A percentile compares a stretch with the other conserved stretches of the same genome.
Conservation (phyloP, 2,113 vertebrate genomes). For the Apeltes quadracus region DNA sequence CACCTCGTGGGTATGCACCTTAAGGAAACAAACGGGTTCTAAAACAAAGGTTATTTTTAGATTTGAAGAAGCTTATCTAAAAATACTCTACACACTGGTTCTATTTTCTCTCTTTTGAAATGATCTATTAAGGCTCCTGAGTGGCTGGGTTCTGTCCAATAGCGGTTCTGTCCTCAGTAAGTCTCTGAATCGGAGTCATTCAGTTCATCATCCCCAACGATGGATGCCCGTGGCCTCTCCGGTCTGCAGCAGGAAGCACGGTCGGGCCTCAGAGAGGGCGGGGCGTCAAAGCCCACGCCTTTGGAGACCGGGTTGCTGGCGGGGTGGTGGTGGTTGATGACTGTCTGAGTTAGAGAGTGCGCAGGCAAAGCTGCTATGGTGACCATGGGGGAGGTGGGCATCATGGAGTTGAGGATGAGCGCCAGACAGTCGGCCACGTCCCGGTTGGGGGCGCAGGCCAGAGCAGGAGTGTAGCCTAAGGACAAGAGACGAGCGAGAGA, state of each 20-base stretch:
- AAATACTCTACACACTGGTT: constrained; percentile 28
- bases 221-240: constrained; percentile 84
- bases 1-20: constrained; percentile 19
- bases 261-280: constrained; percentile 87
- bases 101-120: constrained; percentile 16
- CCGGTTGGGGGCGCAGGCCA: constrained; percentile 95
- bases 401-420: constrained; percentile 97
- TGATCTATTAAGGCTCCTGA: constrained; percentile 72
- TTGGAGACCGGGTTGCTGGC: constrained; percentile 83
- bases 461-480: constrained; percentile 93
- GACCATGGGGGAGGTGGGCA: constrained; percentile 91
- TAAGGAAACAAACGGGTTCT: constrained; percentile 27
- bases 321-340: constrained; percentile 90
- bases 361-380: constrained; percentile 83
- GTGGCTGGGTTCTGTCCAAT: constrained; percentile 47
- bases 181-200: constrained; percentile 99
- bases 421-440: constrained; percentile 97
- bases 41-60: constrained; percentile 35
- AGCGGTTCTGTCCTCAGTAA: constrained; percentile 82
- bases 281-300: constrained; percentile 90
- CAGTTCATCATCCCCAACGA: constrained; percentile 88
- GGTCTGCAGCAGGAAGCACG: constrained; percentile 90
- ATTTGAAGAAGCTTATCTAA: constrained; percentile 45
- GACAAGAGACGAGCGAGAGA: neutral
- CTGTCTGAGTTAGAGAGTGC: constrained; percentile 82